phyloP scores from a whole-genome alignment of 2,888 invertebrate species.

The Coelopa pilipes region DNA sequence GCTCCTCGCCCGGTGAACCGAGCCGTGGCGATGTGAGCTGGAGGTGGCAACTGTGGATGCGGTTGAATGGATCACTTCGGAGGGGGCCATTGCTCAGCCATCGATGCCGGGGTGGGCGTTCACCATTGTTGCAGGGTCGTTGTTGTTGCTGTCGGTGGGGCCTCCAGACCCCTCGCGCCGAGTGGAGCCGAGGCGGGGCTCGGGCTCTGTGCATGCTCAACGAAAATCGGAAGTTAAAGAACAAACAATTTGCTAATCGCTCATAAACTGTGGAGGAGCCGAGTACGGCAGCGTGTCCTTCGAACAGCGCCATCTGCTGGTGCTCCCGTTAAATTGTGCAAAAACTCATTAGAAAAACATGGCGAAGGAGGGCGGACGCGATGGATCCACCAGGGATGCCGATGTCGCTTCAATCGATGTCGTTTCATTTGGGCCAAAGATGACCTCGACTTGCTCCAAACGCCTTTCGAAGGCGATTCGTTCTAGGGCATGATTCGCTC shows the following conservation, averaged over 20 bases:
- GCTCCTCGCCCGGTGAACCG: background rate
- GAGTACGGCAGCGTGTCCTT: background rate
- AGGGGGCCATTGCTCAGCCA: constrained; percentile 19
- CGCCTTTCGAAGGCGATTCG: too few species aligned
- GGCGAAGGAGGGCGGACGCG: constrained; percentile 9
- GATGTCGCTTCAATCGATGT: background rate
- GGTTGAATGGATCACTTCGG: constrained; percentile 24
- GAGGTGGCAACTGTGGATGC: constrained; percentile 25
- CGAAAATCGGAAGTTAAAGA: constrained; percentile 35
- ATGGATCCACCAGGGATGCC: background rate
- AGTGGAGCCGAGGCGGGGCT: background rate
- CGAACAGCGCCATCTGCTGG: constrained; percentile 28
- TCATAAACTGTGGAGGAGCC: constrained; percentile 23
- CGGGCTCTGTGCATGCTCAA: constrained; percentile 24
- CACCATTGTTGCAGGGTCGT: background rate
- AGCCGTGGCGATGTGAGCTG: background rate
- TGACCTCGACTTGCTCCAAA: too few species aligned
- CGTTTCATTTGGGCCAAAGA: too few species aligned
- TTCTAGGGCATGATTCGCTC: too few species aligned
- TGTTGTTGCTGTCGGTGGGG: background rate
- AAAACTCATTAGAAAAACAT: constrained; percentile 32
- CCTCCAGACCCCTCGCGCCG: background rate
- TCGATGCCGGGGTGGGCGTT: constrained; percentile 12
- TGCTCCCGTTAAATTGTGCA: constrained; percentile 32
- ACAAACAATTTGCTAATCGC: constrained; percentile 37